Base-by-base conservation (phyloP, 2,888 invertebrate species). In the Chaetogeoica ovagalla region DNA sequence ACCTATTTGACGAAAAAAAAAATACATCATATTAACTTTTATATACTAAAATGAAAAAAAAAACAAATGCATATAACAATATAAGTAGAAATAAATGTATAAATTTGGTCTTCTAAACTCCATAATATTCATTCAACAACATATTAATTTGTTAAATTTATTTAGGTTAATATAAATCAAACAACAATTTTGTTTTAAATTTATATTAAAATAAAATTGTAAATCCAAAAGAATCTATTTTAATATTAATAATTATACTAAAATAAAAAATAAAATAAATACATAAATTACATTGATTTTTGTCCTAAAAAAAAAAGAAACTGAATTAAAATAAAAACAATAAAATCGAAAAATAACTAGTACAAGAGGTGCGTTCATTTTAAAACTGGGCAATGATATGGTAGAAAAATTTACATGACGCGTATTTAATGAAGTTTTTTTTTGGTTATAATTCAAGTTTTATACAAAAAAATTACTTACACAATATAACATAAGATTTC, bases 171-270 rank as follows among this genome's bases (percentile, higher is more conserved):
- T 76, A 52, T 62, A 62, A 68, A 76, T n/a, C 43, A 76, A 19
- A 66, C 55, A 68, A 76, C 48, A 69, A 70, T 62, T 19, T 37
- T 52, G 15, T 77, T 69, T 77, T 70, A 57, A 62, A 69, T 77
- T 48, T 48, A 37, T 69, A 77, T 62, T 77, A 62, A 77, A 77
- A 77, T 77, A 69, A 77, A 77, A 69, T 23, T 77, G 37, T 77
- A 62, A 77, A 77, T 77, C 23, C 39, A 71, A 79, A 79, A 11
- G 60, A 71, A 23, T 55, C 70, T 79, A 79, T 63, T 71, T 9
- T 70, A 65, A 79, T 63, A 71, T 65, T 63, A 63, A 70, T 65
- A 65, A 79, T 65, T 79, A 71, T 19, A 63, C 79, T 79, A 71
- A 79, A 79, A 79, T 79, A 63, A 71, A 63, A 79, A 60, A 30